Base-by-base conservation (phyloP, 2,797 vertebrate genomes). In the Gymnothorax reevesii region DNA sequence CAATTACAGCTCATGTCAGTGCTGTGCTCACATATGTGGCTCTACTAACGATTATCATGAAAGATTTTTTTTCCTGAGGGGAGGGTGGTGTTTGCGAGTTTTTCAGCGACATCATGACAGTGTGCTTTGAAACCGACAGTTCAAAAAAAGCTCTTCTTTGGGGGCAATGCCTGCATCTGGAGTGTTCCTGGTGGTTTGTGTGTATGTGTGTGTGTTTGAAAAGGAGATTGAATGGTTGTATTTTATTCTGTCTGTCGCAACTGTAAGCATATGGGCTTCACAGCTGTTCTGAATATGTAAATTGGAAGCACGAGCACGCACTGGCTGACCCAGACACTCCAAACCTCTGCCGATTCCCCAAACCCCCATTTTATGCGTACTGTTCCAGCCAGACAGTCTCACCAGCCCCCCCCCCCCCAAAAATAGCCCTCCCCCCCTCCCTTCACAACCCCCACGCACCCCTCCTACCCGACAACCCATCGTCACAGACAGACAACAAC, bases 1-100 rank as follows among this genome's bases (percentile, higher is more conserved):
- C 92, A 95, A 95, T 95, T 93, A 90, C 94, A 93, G 91, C 92
- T 94, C 94, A 95, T 94, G 92, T 93, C 90, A 55, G 92, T 88
- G 87, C 88, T 85, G 7, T 91, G 84, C 91, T 87, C 88, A 90
- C 90, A 91, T 89, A 91, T 92, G 91, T 88, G 91, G 91, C 93
- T 90, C 88, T 90, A 90, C 88, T 84, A 86, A 77, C 92, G 91
- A 96, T 96, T 95, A 95, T 87, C 89, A 94, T 95, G 94, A 95
- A 91, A 94, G 93, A 95, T 93, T 94, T 92, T 92, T 91, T 88
- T 90, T 89, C 88, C 88, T 89, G 57, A 22, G 57, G 75, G 66
- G 75, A 64, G 27, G 49, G 57, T 33, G 15, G 54, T 57, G 60
- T 85, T 85, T 84, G 86, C 79, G 60, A 79, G 83, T 89, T 87